phyloP scores from a whole-genome alignment of 1,140 invertebrate species.

The Lerema accius region DNA sequence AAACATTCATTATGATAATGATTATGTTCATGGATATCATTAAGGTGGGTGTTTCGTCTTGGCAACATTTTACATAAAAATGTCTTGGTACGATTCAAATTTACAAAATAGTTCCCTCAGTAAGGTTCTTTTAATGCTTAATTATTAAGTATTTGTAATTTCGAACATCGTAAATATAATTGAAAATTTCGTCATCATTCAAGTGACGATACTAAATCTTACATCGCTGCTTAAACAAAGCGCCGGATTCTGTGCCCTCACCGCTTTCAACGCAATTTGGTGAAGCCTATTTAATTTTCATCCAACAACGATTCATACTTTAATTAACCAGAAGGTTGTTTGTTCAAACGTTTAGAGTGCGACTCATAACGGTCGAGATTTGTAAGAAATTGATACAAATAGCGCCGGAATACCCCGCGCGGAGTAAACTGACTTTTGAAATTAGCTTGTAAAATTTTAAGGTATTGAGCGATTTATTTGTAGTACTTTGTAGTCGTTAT shows the following conservation, averaged over 20 bases:
- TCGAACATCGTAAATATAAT: slow-evolving; percentile 10
- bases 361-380: slow-evolving; percentile 45
- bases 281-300: slow-evolving; percentile 69
- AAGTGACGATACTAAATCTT: slow-evolving; percentile 49
- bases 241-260: slow-evolving; percentile 45
- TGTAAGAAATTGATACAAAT: slow-evolving; percentile 55
- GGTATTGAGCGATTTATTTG: neutral
- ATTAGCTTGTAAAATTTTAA: slow-evolving; percentile 19
- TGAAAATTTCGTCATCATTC: slow-evolving; percentile 41
- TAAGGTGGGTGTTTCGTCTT: no score
- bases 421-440: slow-evolving; percentile 27
- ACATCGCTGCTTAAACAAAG: slow-evolving; percentile 51
- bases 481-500: neutral
- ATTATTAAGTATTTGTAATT: neutral
- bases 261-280: slow-evolving; percentile 57
- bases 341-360: slow-evolving; percentile 50
- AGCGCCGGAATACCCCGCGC: slow-evolving; percentile 33
- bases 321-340: slow-evolving; percentile 66
- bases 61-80: no score
- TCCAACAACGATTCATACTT: slow-evolving; percentile 58
- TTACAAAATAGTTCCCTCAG: no score
- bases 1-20: no score
- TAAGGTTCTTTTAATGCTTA: no score
- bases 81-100: no score
- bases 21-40: no score